Conservation (phyloP, 2,888 invertebrate genomes). For the Hesperia comma region DNA sequence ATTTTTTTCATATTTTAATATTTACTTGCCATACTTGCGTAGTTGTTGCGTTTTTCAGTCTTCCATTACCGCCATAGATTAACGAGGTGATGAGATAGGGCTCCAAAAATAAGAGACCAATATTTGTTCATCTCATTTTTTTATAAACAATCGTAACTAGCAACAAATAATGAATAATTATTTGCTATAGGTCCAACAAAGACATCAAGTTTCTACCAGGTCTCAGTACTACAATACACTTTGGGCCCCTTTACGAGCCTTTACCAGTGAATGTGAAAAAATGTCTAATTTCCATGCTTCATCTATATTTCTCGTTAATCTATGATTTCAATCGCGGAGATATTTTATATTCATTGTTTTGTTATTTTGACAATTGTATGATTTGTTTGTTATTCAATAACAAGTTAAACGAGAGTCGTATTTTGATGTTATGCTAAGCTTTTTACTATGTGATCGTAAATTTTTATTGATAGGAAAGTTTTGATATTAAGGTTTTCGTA, state of each 20-base stretch:
- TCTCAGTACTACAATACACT: no score
- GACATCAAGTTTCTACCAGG: no score
- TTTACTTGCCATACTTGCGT: constrained; percentile 77
- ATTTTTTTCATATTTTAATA: constrained; percentile 75
- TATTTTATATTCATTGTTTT: constrained; percentile 72
- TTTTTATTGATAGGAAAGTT: constrained; percentile 4
- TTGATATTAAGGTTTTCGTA: neutral
- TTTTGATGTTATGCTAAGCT: constrained; percentile 44
- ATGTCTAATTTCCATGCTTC: neutral
- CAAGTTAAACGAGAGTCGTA: constrained; percentile 45
- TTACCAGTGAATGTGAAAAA: no score
- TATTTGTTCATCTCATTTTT: no score
- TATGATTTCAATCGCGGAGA: constrained; percentile 57
- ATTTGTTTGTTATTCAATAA: constrained; percentile 65
- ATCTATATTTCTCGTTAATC: neutral
- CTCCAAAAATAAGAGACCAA: neutral
- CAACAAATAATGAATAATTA: no score
- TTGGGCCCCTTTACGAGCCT: no score
- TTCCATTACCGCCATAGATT: constrained; percentile 65
- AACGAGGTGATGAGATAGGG: neutral
- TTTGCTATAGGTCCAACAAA: no score
- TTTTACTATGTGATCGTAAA: constrained; percentile 39
- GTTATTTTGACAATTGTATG: constrained; percentile 72
- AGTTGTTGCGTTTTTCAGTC: constrained; percentile 72
- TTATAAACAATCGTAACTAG: no score